Conservation (phyloP, 1,140 invertebrate genomes). For the Trichogramma pretiosum region DNA sequence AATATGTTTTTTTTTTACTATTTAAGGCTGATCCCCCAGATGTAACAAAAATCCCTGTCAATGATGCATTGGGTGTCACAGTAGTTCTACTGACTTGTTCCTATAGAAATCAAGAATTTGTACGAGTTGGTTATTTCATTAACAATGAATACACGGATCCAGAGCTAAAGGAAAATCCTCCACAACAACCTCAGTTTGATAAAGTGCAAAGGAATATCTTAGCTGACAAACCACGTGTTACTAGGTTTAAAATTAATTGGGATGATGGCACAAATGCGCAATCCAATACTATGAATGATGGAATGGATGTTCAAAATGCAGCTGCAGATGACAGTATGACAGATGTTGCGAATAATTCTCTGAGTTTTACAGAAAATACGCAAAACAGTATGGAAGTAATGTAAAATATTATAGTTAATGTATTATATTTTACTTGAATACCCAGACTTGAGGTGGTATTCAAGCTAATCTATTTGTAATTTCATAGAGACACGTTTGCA, state of each 20-base stretch:
- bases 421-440: neutral
- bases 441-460: neutral
- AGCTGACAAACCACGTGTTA: slow-evolving; percentile 88
- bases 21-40: slow-evolving; percentile 89
- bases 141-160: slow-evolving; percentile 95
- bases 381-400: slow-evolving; percentile 46
- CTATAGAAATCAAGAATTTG: slow-evolving; percentile 88
- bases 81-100: slow-evolving; percentile 94
- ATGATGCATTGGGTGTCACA: slow-evolving; percentile 93
- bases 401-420: too few relatives aligned
- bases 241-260: slow-evolving; percentile 97
- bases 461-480: neutral
- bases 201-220: slow-evolving; percentile 92
- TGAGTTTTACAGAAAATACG: slow-evolving; percentile 40
- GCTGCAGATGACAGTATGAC: slow-evolving; percentile 34
- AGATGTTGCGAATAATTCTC: slow-evolving; percentile 34
- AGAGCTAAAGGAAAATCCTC: slow-evolving; percentile 91
- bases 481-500: too few relatives aligned
- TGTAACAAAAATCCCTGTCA: slow-evolving; percentile 83
- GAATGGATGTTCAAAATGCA: slow-evolving; percentile 33
- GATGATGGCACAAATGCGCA: slow-evolving; percentile 58
- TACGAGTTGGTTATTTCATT: slow-evolving; percentile 96
- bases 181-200: slow-evolving; percentile 82
- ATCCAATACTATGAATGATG: slow-evolving; percentile 29
- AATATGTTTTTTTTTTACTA: slow-evolving; percentile 18